These are phyloP conservation scores for Antitype chi DNA, from an alignment of 2,888 invertebrate genomes.

Conservation along the genomic window DNA sequence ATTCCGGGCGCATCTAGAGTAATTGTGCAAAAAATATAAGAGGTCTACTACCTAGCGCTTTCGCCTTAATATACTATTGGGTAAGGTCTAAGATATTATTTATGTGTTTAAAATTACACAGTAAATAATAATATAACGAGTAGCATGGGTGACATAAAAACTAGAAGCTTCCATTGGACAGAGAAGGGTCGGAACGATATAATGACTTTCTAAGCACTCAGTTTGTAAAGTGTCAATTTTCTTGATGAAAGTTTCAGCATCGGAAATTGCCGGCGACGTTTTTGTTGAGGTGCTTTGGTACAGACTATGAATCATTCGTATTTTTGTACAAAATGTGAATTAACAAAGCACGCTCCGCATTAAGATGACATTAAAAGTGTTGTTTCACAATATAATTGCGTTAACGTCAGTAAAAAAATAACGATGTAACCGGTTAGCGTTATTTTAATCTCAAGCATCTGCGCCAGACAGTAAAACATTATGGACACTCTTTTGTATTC, in stretches of 20 bases:
- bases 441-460: background rate
- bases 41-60: background rate
- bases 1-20: background rate
- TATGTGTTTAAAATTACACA: background rate
- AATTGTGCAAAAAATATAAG: background rate
- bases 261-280: constrained; percentile 60
- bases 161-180: constrained; percentile 6
- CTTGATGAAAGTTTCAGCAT: constrained; percentile 66
- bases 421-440: background rate
- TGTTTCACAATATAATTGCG: too few species aligned
- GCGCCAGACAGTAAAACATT: background rate
- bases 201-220: constrained; percentile 70
- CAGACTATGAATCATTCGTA: constrained; percentile 35
- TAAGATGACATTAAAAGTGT: background rate
- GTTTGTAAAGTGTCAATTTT: constrained; percentile 73
- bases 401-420: too few species aligned
- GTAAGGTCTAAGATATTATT: background rate
- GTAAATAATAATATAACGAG: constrained; percentile 10
- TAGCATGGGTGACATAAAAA: constrained; percentile 10
- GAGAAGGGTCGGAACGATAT: constrained; percentile 62
- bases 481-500: background rate
- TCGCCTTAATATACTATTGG: background rate
- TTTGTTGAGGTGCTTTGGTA: constrained; percentile 44
- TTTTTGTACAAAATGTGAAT: constrained; percentile 17
- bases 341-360: background rate